Base-by-base conservation (phyloP, 2,888 invertebrate genomes). In the Dendrolimus houi region DNA sequence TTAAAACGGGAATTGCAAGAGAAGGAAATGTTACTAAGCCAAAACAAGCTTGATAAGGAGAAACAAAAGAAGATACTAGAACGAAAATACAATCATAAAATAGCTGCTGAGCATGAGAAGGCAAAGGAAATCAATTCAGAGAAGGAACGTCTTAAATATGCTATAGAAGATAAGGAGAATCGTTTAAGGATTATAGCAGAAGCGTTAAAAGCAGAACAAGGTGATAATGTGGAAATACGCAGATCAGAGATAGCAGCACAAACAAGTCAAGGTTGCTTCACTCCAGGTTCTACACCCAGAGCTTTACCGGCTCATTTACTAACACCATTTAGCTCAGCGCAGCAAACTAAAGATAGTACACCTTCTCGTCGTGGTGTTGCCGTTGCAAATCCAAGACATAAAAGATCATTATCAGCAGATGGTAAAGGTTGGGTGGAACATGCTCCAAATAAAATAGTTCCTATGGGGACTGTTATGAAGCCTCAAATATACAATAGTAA, bases 401-500 rank as follows among this genome's bases (percentile, higher is more conserved):
- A 96, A 13, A 91, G 98, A 40, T 97, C 98, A 0, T 92, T 95
- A 56, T 98, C 98, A 0, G 95, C 94, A 0, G 95, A 95, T 54
- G 92, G 92, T 6, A 93, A 93, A 60, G 91, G 92, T 1, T 98
- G 98, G 98, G 87, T 99, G 0, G 98, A 98, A 77, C 99, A 99
- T 69, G 94, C 96, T 41, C 95, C 98, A 0, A 92, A 93, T 13
- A 93, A 94, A 71, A 91, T 96, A 0, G 94, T 97, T 1, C 96
- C 97, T 0, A 89, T 96, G 65, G 96, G 96, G n/a, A 98, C 98
- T 0, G 95, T 98, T 1, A 87, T 97, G 78, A 98, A 98, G 76
- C 98, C 99, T 0, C 92, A 93, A 56, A 94, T 98, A 72, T 93
- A 94, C 60, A 94, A 95, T 73, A 94, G 96, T 65, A 96, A 96